Conservation (phyloP, 2,888 invertebrate species). For the Digitonthophagus gazella region DNA sequence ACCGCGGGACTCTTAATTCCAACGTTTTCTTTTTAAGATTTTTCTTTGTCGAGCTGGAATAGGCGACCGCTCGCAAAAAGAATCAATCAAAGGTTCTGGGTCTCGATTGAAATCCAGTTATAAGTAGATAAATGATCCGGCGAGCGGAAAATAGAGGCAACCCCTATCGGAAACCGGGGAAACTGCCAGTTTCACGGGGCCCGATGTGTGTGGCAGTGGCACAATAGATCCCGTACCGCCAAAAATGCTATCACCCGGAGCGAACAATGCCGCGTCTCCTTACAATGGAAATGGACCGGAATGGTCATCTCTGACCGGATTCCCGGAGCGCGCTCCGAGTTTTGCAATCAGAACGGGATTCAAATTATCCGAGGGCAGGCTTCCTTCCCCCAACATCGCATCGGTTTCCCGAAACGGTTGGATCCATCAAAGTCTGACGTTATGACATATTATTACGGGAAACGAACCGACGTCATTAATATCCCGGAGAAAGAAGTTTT, state of each 20-base stretch:
- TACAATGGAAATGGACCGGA: conserved; percentile 34
- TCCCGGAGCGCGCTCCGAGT: background rate
- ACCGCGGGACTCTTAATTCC: background rate
- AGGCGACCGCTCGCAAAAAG: background rate
- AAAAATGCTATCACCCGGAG: conserved; percentile 38
- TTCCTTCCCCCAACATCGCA: background rate
- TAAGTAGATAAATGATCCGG: conserved; percentile 44
- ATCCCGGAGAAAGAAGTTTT: background rate
- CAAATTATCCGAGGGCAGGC: background rate
- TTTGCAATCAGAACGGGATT: background rate
- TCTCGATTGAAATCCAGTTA: conserved; percentile 44
- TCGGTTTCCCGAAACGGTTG: background rate
- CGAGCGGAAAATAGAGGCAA: conserved; percentile 11
- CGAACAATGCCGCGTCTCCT: conserved; percentile 38
- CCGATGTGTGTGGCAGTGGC: conserved; percentile 26
- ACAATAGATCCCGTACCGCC: conserved; percentile 35
- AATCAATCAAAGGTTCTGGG: conserved; percentile 35
- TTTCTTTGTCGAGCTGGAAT: background rate
- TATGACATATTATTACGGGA: background rate
- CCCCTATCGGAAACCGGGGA: conserved; percentile 21
- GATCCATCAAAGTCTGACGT: background rate
- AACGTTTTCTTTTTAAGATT: conserved; percentile 2
- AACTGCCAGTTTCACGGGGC: background rate
- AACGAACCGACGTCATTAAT: background rate
- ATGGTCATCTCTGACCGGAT: conserved; percentile 36